Conservation (phyloP, 2,797 vertebrate genomes). For the Neosalanx taihuensis region DNA sequence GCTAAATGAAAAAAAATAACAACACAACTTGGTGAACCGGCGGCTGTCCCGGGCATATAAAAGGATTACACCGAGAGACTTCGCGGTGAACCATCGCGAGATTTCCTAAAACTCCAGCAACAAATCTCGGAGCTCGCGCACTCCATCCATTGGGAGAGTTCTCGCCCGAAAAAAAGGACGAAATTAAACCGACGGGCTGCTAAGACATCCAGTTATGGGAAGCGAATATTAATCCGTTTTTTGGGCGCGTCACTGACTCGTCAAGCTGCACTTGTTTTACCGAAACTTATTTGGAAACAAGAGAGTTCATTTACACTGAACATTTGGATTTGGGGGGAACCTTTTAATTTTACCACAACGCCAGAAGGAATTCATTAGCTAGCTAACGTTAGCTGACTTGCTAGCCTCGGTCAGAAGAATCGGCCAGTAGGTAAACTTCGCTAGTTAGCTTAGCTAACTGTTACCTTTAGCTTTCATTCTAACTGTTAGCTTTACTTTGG, state of each 20-base stretch:
- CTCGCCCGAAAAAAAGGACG: conserved; percentile 49
- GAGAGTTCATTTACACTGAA: conserved; percentile 19
- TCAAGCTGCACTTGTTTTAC: conserved; percentile 13
- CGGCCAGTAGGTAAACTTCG: not conserved
- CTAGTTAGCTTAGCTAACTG: conserved; percentile 4
- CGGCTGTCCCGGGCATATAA: not conserved
- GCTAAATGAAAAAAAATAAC: too few relatives aligned
- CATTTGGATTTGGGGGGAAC: not conserved
- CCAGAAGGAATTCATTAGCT: conserved; percentile 53
- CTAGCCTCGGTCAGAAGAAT: not conserved
- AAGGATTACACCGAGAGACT: conserved; percentile 64
- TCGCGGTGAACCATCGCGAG: not conserved
- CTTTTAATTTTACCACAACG: conserved; percentile 37
- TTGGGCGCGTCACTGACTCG: conserved; percentile 23
- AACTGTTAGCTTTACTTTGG: conserved; percentile 15
- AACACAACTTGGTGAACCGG: not conserved
- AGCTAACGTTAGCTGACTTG: conserved; percentile 23
- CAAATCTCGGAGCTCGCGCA: conserved; percentile 49
- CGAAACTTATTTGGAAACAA: conserved; percentile 22
- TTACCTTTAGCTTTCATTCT: not conserved
- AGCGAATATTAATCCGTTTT: conserved; percentile 33
- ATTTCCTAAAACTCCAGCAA: conserved; percentile 53
- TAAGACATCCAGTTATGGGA: conserved; percentile 64
- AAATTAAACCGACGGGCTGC: conserved; percentile 64
- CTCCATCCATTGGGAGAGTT: conserved; percentile 64